Conservation (phyloP, 2,888 invertebrate genomes). For the Pristionchus exspectatus region DNA sequence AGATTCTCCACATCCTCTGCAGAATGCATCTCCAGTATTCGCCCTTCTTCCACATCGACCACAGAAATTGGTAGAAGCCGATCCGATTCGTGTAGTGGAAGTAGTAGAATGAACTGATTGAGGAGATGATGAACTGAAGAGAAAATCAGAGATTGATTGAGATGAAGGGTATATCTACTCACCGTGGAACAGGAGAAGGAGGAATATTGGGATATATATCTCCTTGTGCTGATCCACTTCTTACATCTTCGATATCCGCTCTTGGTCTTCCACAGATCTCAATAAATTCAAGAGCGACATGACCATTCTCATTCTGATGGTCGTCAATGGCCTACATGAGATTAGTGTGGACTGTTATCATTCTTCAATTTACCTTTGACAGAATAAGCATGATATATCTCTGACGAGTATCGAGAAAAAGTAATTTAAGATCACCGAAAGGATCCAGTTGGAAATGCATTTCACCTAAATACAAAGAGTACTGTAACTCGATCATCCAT, state of each 20-base stretch:
- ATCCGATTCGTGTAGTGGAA: neutral
- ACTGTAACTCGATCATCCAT: neutral
- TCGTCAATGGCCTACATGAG: slow-evolving; percentile 37
- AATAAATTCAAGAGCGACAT: slow-evolving; percentile 42
- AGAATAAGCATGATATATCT: slow-evolving; percentile 48
- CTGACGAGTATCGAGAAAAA: slow-evolving; percentile 50
- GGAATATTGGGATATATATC: slow-evolving; percentile 13
- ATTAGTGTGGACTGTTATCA: neutral
- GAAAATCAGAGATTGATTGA: neutral
- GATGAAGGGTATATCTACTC: neutral
- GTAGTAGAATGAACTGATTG: neutral
- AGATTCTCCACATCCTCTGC: slow-evolving; percentile 39
- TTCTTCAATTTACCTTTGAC: slow-evolving; percentile 26
- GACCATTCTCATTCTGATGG: slow-evolving; percentile 27
- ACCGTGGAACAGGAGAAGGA: slow-evolving; percentile 32
- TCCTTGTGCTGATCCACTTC: slow-evolving; percentile 31
- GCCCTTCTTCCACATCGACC: slow-evolving; percentile 41
- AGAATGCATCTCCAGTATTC: slow-evolving; percentile 50
- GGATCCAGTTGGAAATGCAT: slow-evolving; percentile 10
- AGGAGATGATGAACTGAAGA: neutral
- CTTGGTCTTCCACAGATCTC: slow-evolving; percentile 54
- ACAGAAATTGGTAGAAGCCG: slow-evolving; percentile 48
- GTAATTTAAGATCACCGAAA: slow-evolving; percentile 40
- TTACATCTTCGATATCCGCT: slow-evolving; percentile 30
- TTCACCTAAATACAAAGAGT: neutral